Evolutionary conservation across 2,797 vertebrate genomes (phyloP), one percentile per base, ranked within the genome.

Genomic region (Tenualosa ilisha): DNA sequence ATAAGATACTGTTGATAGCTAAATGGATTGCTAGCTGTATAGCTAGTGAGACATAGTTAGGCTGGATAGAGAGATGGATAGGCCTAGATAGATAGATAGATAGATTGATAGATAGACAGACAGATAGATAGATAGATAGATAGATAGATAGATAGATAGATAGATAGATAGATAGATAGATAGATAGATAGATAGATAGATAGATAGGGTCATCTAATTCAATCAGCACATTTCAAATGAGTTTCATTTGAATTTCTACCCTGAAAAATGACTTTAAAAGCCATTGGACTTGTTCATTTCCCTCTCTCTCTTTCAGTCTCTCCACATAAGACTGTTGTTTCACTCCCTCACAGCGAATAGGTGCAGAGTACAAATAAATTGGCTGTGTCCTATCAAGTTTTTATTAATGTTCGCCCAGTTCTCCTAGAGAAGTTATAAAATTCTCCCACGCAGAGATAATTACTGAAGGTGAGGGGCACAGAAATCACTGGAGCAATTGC

Each of bases 371-470:
- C 37, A 59, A 86, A 63, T 68, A 68, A 15, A 53, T 82, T 82
- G 79, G n/a, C 24, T 13, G n/a, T 24, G 61, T 37, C 61, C 17
- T 56, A 59, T 20, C n/a, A 56, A 31, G 81, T 13, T 51, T 82
- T 24, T 81, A n/a, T 54, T 51, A 82, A 20, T 40, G 31, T 59
- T 75, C 43, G 13, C 53, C 17, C 50, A 59, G 22, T 59, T 75
- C 37, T 79, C 46, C 31, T 7, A 22, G 37, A 83, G 37, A 81
- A 24, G 51, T 20, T 83, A 40, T 86, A 83, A 37, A 49, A 75
- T 46, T 65, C 63, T 49, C n/a, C 79, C 20, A 49, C 43, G 43
- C 56, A 40, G 83, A 63, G 83, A 86, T 85, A 86, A 87, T 87
- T 85, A 61, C 79, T 46, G 65, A 68, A 72, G 79, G 40, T 9